Percentiles rank a stretch among this genome's conserved stretches.
These are phyloP conservation scores for Phortica okadai DNA, from an alignment of 2,888 invertebrate genomes.

Conservation along the genomic window DNA sequence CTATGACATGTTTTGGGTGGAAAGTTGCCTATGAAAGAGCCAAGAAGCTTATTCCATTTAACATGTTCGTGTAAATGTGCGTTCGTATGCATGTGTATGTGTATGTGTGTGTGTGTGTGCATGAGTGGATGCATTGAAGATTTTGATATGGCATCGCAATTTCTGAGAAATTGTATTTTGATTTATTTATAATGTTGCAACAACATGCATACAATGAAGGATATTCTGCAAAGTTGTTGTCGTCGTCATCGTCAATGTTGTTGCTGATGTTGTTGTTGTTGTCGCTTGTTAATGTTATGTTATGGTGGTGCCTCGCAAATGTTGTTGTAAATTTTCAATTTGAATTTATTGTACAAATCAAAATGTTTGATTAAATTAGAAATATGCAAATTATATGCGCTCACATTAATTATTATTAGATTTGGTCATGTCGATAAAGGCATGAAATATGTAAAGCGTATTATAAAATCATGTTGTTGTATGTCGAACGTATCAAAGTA, in stretches of 20 bases:
- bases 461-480: not conserved
- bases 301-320: slow-evolving; percentile 19
- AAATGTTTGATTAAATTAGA: slow-evolving; percentile 72
- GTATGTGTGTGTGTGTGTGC: slow-evolving; percentile 24
- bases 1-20: slow-evolving; percentile 68
- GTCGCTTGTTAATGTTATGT: slow-evolving; percentile 40
- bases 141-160: slow-evolving; percentile 73
- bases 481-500: not conserved
- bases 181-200: slow-evolving; percentile 73
- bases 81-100: slow-evolving; percentile 27
- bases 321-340: slow-evolving; percentile 39
- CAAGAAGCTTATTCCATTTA: slow-evolving; percentile 46
- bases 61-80: not conserved
- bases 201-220: slow-evolving; percentile 66
- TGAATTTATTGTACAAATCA: slow-evolving; percentile 47
- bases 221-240: slow-evolving; percentile 25
- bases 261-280: slow-evolving; percentile 35
- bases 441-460: slow-evolving; percentile 8
- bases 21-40: slow-evolving; percentile 49
- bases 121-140: slow-evolving; percentile 55
- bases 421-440: slow-evolving; percentile 49
- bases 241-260: slow-evolving; percentile 30
- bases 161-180: slow-evolving; percentile 73
- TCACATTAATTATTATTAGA: slow-evolving; percentile 61
- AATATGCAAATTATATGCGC: slow-evolving; percentile 67